Evolutionary conservation across 2,888 invertebrate genomes (phyloP).

Genomic region (Zygogramma bicolorata): DNA sequence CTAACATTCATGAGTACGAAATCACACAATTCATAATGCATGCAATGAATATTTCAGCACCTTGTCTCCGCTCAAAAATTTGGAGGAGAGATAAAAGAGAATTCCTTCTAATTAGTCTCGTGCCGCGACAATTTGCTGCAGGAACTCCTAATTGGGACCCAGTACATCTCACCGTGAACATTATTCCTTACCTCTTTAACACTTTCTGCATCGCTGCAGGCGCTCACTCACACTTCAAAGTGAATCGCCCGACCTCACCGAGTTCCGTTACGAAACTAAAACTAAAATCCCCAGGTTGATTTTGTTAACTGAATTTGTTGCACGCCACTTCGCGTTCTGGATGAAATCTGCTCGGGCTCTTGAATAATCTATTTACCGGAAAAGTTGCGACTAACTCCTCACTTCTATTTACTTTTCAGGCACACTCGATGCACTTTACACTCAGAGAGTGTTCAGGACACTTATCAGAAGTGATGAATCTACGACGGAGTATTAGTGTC

Average conservation of each 20-base stretch:
- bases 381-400: not conserved
- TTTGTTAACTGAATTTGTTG: constrained; percentile 17
- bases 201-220: not conserved
- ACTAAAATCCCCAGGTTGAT: constrained; percentile 19
- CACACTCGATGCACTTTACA: not conserved
- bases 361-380: constrained; percentile 15
- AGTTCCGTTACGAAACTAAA: constrained; percentile 8
- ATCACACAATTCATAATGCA: no score
- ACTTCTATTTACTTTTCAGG: constrained; percentile 10
- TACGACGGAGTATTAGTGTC: no score
- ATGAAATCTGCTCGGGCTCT: constrained; percentile 13
- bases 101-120: not conserved
- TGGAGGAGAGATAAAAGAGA: no score
- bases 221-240: not conserved
- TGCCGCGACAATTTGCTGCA: not conserved
- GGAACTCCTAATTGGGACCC: not conserved
- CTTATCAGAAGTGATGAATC: no score
- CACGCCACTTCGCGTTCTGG: constrained; percentile 21
- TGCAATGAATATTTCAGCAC: no score
- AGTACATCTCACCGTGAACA: not conserved
- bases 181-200: not conserved
- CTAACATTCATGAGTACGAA: no score
- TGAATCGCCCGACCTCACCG: not conserved
- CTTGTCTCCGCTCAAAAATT: no score
- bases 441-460: not conserved